These are phyloP conservation scores for Habrosyne pyritoides DNA, from an alignment of 2,888 invertebrate genomes.

Conservation along the genomic window DNA sequence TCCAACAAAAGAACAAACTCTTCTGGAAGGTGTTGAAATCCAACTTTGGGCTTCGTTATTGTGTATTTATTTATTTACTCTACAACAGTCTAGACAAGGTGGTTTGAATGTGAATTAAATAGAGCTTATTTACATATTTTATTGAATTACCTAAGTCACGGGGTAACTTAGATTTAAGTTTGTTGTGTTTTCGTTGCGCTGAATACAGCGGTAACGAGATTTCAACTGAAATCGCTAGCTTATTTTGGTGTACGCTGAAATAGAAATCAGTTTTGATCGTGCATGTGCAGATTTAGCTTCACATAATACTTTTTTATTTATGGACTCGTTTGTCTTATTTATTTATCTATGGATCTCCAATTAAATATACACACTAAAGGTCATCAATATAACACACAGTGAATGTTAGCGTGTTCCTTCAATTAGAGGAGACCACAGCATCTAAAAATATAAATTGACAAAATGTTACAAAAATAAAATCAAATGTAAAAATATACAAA, in stretches of 20 bases:
- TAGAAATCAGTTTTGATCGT: background rate
- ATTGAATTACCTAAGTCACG: background rate
- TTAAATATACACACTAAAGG: too few relatives aligned
- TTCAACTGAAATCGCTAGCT: background rate
- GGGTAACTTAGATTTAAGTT: background rate
- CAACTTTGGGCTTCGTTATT: background rate
- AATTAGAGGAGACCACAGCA: too few relatives aligned
- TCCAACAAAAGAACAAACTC: too few relatives aligned
- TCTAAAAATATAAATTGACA: too few relatives aligned
- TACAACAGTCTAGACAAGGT: constrained; percentile 12
- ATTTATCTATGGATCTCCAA: too few relatives aligned
- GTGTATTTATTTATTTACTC: constrained; percentile 6
- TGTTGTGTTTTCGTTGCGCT: background rate
- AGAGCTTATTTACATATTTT: background rate
- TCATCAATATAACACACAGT: too few relatives aligned
- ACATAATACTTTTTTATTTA: too few relatives aligned
- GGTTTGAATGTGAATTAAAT: constrained; percentile 4
- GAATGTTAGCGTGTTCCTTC: too few relatives aligned
- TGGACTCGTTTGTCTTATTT: too few relatives aligned
- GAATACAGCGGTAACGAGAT: background rate
- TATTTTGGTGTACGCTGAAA: background rate
- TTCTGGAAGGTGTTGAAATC: background rate
- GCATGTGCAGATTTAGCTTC: background rate
- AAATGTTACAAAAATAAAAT: too few relatives aligned
- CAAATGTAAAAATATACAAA: too few relatives aligned